Evolutionary conservation across 2,888 invertebrate genomes (phyloP), one percentile per base, ranked within the genome.

Genomic region (Lampropteryx suffumata): DNA sequence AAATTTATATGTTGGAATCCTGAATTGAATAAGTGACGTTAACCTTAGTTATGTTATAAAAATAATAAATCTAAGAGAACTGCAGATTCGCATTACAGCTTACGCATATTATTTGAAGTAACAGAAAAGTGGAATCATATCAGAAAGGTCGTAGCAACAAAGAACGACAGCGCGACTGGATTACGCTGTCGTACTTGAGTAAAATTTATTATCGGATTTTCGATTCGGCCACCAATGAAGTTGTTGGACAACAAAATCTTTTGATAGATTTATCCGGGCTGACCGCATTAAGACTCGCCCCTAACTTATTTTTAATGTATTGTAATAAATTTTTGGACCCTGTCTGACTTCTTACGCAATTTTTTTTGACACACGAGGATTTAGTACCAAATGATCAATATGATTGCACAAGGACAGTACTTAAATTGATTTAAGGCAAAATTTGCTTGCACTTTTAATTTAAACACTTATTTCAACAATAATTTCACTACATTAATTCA

Each of bases 171-270:
- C 71, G 81, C 84, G 86, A 79, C 85, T 84, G 89, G 89, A 86
- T 90, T 89, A 89, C 87, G 80, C 87, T 87, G 89, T 89, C 89
- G 86, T 84, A 81, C 84, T 87, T 86, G 87, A 88, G 88, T 88
- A 82, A 87, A 88, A 90, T 90, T 90, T 90, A 90, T 90, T 87
- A 86, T 89, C 83, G 87, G 89, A 89, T 89, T 90, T 88, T 88
- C 88, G 87, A 86, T 87, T 87, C 85, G 89, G 88, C 89, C 89
- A 90, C 89, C 89, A 88, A 90, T 90, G 89, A 89, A 87, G 89
- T 87, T 89, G 89, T 90, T 85, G 86, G 87, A 88, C 88, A 86
- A 88, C 88, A 88, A 88, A 90, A 88, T 90, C 89, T 89, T 88
- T 86, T 90, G 89, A 89, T 90, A 89, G 88, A 90, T 89, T 88